A percentile compares a stretch with the other conserved stretches of the same genome.
Evolutionary conservation across 2,113 vertebrate genomes (phyloP).

Genomic region (Odontophorus gujanensis): DNA sequence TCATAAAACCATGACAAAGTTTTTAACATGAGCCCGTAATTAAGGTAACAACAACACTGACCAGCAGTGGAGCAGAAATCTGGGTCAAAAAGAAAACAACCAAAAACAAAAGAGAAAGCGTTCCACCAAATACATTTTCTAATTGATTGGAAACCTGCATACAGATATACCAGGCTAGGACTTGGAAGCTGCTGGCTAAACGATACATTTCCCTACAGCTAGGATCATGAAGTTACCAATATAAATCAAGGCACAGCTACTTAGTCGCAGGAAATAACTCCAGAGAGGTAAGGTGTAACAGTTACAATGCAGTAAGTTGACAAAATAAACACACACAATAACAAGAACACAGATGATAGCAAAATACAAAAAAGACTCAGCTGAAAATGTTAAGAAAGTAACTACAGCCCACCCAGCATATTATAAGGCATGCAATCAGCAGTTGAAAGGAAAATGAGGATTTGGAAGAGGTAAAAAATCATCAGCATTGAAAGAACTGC

Average conservation of each 20-base stretch:
- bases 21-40: background rate
- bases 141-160: background rate
- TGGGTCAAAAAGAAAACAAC: too few species aligned
- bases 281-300: background rate
- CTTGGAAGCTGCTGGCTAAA: background rate
- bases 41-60: background rate
- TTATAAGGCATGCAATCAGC: background rate
- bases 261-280: background rate
- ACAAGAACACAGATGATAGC: background rate
- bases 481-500: background rate
- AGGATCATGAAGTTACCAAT: background rate
- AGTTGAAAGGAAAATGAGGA: background rate
- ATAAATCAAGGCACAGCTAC: background rate
- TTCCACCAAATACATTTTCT: background rate
- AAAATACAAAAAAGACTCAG: background rate
- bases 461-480: background rate
- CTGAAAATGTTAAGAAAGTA: background rate
- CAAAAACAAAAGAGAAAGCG: background rate
- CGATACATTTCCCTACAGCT: background rate
- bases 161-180: background rate
- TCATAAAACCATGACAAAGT: too few species aligned
- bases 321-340: background rate
- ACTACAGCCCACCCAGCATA: background rate
- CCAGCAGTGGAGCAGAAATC: background rate
- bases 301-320: background rate